Percentiles rank a stretch among this genome's conserved stretches.
Evolutionary conservation across 2,113 vertebrate genomes (phyloP).

Genomic region (Podocnemis expansa): DNA sequence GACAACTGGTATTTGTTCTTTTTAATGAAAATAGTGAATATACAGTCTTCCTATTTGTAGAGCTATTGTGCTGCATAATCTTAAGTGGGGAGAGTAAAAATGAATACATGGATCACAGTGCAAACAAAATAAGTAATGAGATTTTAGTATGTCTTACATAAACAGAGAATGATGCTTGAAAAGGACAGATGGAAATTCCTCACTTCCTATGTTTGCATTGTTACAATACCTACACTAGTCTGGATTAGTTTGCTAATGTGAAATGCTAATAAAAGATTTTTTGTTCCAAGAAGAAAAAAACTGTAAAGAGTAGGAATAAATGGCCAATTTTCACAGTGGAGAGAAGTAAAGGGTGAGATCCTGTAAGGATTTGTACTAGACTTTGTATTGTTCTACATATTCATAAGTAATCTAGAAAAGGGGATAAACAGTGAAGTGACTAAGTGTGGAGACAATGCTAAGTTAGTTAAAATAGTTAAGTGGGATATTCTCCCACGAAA

Average conservation of each 20-base stretch:
- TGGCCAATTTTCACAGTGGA: background rate
- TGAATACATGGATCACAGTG: background rate
- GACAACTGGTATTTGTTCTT: background rate
- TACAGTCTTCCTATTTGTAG: background rate
- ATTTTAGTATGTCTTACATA: conserved; percentile 15
- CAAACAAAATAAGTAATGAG: background rate
- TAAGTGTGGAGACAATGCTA: background rate
- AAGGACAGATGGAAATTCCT: conserved; percentile 8
- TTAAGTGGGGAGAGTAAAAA: background rate
- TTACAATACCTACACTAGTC: background rate
- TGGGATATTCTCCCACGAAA: too few species aligned
- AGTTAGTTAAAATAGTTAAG: background rate
- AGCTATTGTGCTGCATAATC: background rate
- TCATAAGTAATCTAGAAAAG: background rate
- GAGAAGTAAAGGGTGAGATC: background rate
- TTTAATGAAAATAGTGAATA: background rate
- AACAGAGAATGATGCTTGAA: background rate
- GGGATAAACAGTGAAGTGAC: background rate
- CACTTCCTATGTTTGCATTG: conserved; percentile 20
- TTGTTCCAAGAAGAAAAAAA: conserved; percentile 26
- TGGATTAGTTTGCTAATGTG: conserved; percentile 2
- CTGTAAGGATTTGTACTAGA: background rate
- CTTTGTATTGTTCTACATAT: background rate
- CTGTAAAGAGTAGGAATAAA: background rate
- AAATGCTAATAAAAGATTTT: conserved; percentile 41